These are phyloP conservation scores for Batillaria attramentaria DNA, from an alignment of 1,140 invertebrate species.

Conservation along the genomic window DNA sequence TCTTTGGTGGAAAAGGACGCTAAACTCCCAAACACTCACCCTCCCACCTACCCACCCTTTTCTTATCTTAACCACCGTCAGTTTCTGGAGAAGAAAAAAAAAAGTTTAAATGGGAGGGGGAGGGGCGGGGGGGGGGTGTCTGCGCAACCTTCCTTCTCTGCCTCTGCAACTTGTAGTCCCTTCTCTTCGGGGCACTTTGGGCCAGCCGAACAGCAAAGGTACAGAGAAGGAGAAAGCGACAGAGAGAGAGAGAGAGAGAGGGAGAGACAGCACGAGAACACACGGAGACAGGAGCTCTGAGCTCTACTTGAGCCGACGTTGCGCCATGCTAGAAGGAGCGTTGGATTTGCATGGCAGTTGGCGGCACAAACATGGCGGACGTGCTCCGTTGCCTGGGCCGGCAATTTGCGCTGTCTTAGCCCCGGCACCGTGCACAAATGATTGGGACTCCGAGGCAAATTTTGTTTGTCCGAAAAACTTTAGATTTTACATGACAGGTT, in stretches of 20 bases:
- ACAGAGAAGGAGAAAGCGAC: background rate
- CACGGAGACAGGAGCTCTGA: background rate
- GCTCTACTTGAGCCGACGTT: background rate
- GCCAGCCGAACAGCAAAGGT: too few species aligned
- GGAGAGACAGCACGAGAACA: background rate
- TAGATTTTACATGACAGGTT: slow-evolving; percentile 10
- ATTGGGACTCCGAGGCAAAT: slow-evolving; percentile 19
- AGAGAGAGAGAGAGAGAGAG: background rate
- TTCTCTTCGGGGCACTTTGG: too few species aligned
- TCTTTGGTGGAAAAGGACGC: too few species aligned
- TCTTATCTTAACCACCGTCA: too few species aligned
- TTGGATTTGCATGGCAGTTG: background rate
- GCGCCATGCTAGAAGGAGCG: slow-evolving; percentile 7
- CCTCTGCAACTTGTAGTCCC: too few species aligned
- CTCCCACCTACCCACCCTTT: too few species aligned
- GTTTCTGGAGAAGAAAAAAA: too few species aligned
- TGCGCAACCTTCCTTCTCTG: too few species aligned
- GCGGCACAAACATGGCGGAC: slow-evolving; percentile 26
- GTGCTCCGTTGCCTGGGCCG: background rate
- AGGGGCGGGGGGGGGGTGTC: too few species aligned
- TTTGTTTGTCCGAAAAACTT: slow-evolving; percentile 30
- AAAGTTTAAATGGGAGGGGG: too few species aligned
- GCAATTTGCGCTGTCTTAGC: slow-evolving; percentile 13
- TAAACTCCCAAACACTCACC: too few species aligned
- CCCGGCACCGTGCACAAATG: slow-evolving; percentile 13